Percentiles rank a stretch among this genome's conserved stretches.
These are phyloP conservation scores for Scylla paramamosain DNA, from an alignment of 1,140 invertebrate species.

Conservation along the genomic window DNA sequence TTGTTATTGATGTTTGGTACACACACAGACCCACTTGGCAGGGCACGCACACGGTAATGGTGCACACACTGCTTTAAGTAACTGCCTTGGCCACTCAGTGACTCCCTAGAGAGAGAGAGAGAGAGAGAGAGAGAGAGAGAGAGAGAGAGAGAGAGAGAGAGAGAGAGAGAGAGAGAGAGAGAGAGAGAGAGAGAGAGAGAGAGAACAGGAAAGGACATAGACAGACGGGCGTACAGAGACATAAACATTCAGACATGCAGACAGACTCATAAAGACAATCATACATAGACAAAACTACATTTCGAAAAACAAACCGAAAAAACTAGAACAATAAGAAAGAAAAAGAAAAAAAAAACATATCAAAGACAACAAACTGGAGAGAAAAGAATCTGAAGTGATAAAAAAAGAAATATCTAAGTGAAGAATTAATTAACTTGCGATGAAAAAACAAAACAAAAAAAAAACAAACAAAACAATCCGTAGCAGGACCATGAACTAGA, in stretches of 20 bases:
- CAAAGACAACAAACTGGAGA: neutral
- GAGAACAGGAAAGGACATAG: neutral
- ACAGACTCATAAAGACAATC: slow-evolving; percentile 1
- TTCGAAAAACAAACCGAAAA: neutral
- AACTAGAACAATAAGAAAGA: neutral
- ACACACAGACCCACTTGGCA: neutral
- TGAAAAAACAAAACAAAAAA: no score
- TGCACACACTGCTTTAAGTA: neutral
- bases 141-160: neutral
- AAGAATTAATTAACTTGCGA: no score
- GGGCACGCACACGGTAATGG: neutral
- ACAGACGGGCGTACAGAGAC: neutral
- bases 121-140: slow-evolving; percentile 20
- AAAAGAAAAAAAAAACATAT: neutral
- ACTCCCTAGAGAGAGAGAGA: neutral
- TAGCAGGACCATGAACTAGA: no score
- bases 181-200: slow-evolving; percentile 17
- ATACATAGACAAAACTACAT: slow-evolving; percentile 24
- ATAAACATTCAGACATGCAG: neutral
- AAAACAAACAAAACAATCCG: no score
- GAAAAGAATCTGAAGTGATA: neutral
- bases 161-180: neutral
- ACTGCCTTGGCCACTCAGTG: neutral
- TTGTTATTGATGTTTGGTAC: neutral
- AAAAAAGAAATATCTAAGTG: no score